Evolutionary conservation across 1,140 invertebrate genomes (phyloP).

Genomic region (Trachymyrmex cornetzi): DNA sequence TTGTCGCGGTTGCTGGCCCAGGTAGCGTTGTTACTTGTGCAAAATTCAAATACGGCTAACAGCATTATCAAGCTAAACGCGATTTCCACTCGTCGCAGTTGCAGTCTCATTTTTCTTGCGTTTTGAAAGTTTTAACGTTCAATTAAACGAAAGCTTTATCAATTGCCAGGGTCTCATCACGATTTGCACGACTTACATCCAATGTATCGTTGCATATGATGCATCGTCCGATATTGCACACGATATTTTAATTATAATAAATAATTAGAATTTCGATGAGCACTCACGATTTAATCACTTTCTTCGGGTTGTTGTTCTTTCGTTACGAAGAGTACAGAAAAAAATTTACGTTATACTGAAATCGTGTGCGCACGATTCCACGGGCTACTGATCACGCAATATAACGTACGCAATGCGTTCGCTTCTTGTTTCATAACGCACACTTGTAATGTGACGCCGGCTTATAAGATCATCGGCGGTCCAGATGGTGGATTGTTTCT

Average conservation of each 20-base stretch:
- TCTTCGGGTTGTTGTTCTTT: background rate
- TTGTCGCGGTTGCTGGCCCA: constrained; percentile 70
- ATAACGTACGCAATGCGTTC: constrained; percentile 68
- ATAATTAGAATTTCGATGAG: background rate
- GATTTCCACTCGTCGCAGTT: constrained; percentile 27
- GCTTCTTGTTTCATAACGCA: constrained; percentile 53
- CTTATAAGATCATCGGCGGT: constrained; percentile 49
- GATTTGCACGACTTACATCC: background rate
- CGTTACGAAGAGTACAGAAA: background rate
- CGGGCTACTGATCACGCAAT: constrained; percentile 72
- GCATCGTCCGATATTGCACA: background rate
- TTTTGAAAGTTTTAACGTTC: constrained; percentile 1
- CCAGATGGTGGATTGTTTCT: constrained; percentile 69
- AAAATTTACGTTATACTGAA: background rate
- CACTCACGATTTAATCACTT: constrained; percentile 11
- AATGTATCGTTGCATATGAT: background rate
- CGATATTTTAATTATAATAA: constrained; percentile 16
- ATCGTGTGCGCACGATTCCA: constrained; percentile 66
- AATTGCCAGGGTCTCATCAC: background rate
- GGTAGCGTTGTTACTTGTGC: constrained; percentile 9
- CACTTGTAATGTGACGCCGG: constrained; percentile 2
- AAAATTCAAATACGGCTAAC: constrained; percentile 38
- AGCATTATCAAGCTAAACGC: constrained; percentile 16
- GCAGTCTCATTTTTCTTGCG: constrained; percentile 23
- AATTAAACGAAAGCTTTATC: too few species aligned